Base-by-base conservation (phyloP, 2,797 vertebrate genomes). In the Cirrhinus mrigala region DNA sequence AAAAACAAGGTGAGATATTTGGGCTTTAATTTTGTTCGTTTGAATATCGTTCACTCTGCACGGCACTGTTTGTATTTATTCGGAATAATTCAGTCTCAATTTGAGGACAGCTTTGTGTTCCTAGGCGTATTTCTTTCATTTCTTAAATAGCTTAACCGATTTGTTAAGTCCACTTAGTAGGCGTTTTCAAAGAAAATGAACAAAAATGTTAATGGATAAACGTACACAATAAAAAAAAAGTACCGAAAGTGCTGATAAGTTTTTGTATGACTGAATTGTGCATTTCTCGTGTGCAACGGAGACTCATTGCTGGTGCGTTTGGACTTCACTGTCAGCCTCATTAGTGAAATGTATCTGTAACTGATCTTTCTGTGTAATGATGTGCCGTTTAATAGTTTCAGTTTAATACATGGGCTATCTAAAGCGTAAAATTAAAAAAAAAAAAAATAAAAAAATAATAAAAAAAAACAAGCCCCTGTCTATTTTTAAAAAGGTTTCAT, bases 1-100 rank as follows among this genome's bases (percentile, higher is more conserved):
- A 71, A 56, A 70, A 33, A 37, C 52, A 22, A 84, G 75, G 83
- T 84, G 78, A 60, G 73, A 44, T 14, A 9, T 68, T 10, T 11
- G 7, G 44, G 9, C 7, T 4, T 33, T 20, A 46, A 15, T 48
- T 73, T 6, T 66, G 33, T 50, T 48, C 12, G 2, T 2, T 82
- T 70, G 14, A 56, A 14, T n/a, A 7, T 56, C 12, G 50, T 69
- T 56, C 37, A 24, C 29, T 56, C 7, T 14, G 16, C 18, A 7
- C 5, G 10, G 7, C 2, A 56, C 33, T 40, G 50, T 81, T 54
- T 81, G 27, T 7, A 18, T 20, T 52, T 66, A 20, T 11, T n/a
- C 14, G 0, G 37, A 46, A 22, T 76, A 12, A 66, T 52, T 66
- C 8, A 9, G 2, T 29, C 18, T 12, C 37, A 8, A n/a, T 33